Conservation (phyloP, 2,797 vertebrate genomes). For the Tokudaia muenninki region DNA sequence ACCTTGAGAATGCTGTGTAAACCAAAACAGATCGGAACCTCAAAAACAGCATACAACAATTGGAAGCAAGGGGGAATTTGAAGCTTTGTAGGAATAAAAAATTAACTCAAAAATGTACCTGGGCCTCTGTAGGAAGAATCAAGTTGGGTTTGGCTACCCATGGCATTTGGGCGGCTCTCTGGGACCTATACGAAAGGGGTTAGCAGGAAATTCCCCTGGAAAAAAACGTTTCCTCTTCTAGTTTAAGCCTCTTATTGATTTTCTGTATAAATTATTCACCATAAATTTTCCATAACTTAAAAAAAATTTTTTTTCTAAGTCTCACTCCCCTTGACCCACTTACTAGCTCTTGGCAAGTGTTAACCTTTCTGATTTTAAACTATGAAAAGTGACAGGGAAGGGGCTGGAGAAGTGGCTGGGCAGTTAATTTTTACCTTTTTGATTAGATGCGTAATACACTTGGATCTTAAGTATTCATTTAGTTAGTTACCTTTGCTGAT, state of each 20-base stretch:
- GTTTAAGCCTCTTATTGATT: conserved; percentile 22
- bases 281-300: conserved; percentile 16
- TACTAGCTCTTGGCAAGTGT: conserved; percentile 6
- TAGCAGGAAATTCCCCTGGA: conserved; percentile 18
- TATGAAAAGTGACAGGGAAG: neutral
- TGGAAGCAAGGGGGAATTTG: neutral
- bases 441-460: neutral
- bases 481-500: neutral
- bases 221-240: neutral
- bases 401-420: neutral
- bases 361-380: conserved; percentile 8
- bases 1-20: neutral
- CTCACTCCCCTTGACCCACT: neutral
- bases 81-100: neutral
- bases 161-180: neutral
- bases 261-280: conserved; percentile 22
- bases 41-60: neutral
- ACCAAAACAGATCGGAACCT: neutral
- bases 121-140: neutral
- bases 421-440: neutral
- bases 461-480: neutral
- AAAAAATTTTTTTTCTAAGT: neutral
- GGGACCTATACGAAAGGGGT: neutral
- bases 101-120: neutral
- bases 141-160: neutral